phyloP scores from a whole-genome alignment of 1,140 invertebrate genomes.

The Leguminivora glycinivorella region DNA sequence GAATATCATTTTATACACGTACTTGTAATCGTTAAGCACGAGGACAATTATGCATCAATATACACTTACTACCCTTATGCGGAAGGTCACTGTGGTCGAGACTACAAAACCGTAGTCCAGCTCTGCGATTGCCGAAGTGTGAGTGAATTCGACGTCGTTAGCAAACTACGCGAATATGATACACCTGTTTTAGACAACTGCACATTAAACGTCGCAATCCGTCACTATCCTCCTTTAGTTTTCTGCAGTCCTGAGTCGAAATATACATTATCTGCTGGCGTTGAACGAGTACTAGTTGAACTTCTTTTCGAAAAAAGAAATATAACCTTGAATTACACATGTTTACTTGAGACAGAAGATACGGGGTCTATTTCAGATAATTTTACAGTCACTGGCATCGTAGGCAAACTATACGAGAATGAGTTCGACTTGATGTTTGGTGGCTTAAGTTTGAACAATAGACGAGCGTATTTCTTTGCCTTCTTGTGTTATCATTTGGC shows the following conservation, averaged over 20 bases:
- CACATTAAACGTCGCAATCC: neutral
- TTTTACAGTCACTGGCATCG: neutral
- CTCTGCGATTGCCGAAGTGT: neutral
- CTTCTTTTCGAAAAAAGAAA: neutral
- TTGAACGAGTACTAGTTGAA: constrained; percentile 8
- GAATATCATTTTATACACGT: neutral
- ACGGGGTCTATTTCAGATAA: constrained; percentile 4
- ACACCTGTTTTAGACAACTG: constrained; percentile 1
- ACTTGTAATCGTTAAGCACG: neutral
- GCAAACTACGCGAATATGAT: neutral
- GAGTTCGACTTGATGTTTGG: constrained; percentile 10
- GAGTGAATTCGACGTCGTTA: neutral
- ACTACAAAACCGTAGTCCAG: neutral
- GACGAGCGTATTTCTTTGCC: neutral
- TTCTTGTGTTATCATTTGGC: neutral
- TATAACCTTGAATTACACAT: constrained; percentile 11
- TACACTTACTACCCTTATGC: constrained; percentile 18
- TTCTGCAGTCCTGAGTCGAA: neutral
- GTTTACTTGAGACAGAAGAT: neutral
- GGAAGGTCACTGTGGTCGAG: constrained; percentile 7
- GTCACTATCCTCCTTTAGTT: constrained; percentile 7
- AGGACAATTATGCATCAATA: neutral
- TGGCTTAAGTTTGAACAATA: constrained; percentile 7
- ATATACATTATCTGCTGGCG: neutral
- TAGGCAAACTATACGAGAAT: constrained; percentile 10